Evolutionary conservation across 2,797 vertebrate genomes (phyloP), one percentile per base, ranked within the genome.

Genomic region (Varecia variegata): DNA sequence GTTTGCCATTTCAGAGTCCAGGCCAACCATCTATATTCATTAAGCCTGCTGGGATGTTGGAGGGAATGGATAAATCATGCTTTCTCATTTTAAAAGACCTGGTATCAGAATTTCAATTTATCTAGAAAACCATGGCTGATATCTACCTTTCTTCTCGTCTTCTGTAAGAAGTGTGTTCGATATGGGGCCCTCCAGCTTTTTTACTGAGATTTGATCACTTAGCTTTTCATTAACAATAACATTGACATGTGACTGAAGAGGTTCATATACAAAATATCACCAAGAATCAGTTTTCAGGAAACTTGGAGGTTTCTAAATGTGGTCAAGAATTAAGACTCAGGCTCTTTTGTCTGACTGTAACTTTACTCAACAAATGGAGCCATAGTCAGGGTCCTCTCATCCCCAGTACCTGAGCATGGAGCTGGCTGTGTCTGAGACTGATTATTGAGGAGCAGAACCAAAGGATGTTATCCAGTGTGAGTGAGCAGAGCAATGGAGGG

Each of bases 11-110:
- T 81, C 40, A 62, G 79, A 88, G 40, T 85, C 95, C 56, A 89
- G 83, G 85, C 84, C 60, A 93, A 35, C 92, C 56, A 92, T 98
- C 93, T 96, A 3, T 97, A 93, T 95, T 97, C 93, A 97, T 98
- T 97, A 98, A 45, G 71, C 40, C 11, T 1, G 14, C 73, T 87
- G 76, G 32, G 93, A 88, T 93, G 90, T 52, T 94, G 90, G 90
- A 88, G 3, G 82, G 84, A 54, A 0, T 56, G 32, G 92, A 40
- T 92, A 95, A 97, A 27, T 58, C 82, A 62, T 85, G 70, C 30
- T 88, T 95, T 90, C 95, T 90, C 71, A 85, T 93, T 95, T 68
- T 47, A 89, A 95, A 84, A 96, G 97, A 87, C 93, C 50, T 60
- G 40, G 77, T 30, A 84, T 85, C 17, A 35, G 89, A 97, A 95